Conservation (phyloP, 2,113 vertebrate species). For the Planiliza haematocheilus region DNA sequence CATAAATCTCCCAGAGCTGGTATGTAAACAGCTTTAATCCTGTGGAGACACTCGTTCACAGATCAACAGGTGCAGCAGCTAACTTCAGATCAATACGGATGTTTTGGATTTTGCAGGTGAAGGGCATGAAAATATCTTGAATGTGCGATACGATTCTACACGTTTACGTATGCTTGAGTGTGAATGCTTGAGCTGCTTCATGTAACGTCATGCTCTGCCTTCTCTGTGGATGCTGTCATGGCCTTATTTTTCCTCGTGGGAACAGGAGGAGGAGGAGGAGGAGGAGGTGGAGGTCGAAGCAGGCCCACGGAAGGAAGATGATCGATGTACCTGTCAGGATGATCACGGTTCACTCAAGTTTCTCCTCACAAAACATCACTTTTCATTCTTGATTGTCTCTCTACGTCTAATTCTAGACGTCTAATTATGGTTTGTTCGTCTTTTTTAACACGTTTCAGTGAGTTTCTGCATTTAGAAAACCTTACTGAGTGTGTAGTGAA, state of each 20-base stretch:
- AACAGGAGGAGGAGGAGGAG: constrained; percentile 41
- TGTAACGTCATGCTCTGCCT: constrained; percentile 39
- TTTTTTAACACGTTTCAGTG: too few species aligned
- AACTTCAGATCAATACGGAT: constrained; percentile 11
- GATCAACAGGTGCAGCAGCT: constrained; percentile 45
- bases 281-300: too few species aligned
- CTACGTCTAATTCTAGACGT: too few species aligned
- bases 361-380: too few species aligned
- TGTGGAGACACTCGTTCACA: constrained; percentile 65
- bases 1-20: constrained; percentile 75
- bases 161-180: neutral
- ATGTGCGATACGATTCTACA: neutral
- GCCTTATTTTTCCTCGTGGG: constrained; percentile 34
- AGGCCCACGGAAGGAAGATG: too few species aligned
- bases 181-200: constrained; percentile 24
- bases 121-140: too few species aligned
- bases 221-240: constrained; percentile 27
- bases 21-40: constrained; percentile 82
- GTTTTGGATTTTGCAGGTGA: neutral
- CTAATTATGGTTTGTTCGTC: too few species aligned
- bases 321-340: neutral
- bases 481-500: too few species aligned
- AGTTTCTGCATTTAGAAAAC: too few species aligned
- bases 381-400: too few species aligned
- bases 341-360: too few species aligned